Evolutionary conservation across 2,888 invertebrate species (phyloP), one percentile per base, ranked within the genome.

Genomic region (Phorcus lineatus): DNA sequence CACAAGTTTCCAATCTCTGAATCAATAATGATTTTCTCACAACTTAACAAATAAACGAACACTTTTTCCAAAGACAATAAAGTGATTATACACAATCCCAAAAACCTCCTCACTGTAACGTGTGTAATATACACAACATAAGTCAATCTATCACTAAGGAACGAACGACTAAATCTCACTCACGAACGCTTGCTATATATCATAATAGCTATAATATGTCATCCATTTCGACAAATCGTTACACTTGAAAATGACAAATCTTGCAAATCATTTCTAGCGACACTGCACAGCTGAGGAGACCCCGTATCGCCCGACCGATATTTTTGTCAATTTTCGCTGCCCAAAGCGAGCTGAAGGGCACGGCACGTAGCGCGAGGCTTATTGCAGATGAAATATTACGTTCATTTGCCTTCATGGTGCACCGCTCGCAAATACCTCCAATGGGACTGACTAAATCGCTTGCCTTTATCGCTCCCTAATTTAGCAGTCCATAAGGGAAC

Each of bases 401-500:
- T 79, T 79, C 79, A 79, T 79, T 55, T 74, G 54, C 55, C 31
- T 40, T 55, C 74, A 55, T 24, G 36, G 54, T 52, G 74, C 28
- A 57, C 52, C 74, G 57, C 36, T 54, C 70, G 55, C 31, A 74
- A 53, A 54, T 54, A 53, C 55, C 74, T 79, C 74, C 74, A 54
- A 55, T 16, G 79, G 53, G 70, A 74, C 55, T 36, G 24, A 40
- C 47, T 47, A 55, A 74, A 74, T 74, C 31, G 79, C 82, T 24
- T 76, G 54, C 79, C 78, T 82, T 83, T 83, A 83, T 85, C 85
- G 80, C 77, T 80, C 78, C 81, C 83, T 85, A 85, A 85, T 83
- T 83, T 85, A 80, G 78, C 74, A 80, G 80, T 83, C 66, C 85
- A 82, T 80, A 78, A 81, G 80, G 83, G 83, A 81, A 77, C 77